Evolutionary conservation across 1,140 invertebrate genomes (phyloP).

Genomic region (Tachypleus tridentatus): DNA sequence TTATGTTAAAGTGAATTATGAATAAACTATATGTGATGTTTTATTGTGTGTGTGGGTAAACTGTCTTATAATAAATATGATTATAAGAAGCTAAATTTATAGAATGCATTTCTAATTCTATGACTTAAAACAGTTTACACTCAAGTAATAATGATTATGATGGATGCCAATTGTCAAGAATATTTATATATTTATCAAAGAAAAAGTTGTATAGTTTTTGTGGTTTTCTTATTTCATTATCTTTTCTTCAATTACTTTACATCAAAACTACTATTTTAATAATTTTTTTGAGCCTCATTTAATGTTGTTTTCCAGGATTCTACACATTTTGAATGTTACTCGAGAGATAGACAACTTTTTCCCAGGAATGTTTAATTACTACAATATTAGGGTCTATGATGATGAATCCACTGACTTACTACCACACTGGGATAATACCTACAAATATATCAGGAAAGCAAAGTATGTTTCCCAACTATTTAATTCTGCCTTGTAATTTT

Average conservation of each 20-base stretch:
- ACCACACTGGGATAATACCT: constrained; percentile 94
- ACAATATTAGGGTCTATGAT: constrained; percentile 93
- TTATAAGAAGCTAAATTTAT: too few species aligned
- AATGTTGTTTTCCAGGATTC: constrained; percentile 52
- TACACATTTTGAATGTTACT: constrained; percentile 93
- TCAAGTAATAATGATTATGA: too few species aligned
- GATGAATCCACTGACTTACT: constrained; percentile 91
- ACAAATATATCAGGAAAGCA: constrained; percentile 88
- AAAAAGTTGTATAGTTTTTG: too few species aligned
- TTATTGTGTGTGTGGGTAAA: too few species aligned
- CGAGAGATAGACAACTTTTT: constrained; percentile 99
- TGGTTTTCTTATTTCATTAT: too few species aligned
- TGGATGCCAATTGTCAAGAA: too few species aligned
- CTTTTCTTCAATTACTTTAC: neutral
- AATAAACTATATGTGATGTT: too few species aligned
- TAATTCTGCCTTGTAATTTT: neutral
- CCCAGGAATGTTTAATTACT: constrained; percentile 88
- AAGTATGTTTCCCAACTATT: constrained; percentile 43
- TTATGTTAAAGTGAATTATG: too few species aligned
- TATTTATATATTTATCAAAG: too few species aligned
- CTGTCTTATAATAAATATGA: too few species aligned
- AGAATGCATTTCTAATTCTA: too few species aligned
- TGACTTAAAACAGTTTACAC: too few species aligned
- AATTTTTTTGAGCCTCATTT: neutral
- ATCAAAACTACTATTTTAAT: neutral